A percentile compares a stretch with the other conserved stretches of the same genome.
These are phyloP conservation scores for Oenanthe oenanthe DNA, from an alignment of 2,113 vertebrate species.

Conservation along the genomic window DNA sequence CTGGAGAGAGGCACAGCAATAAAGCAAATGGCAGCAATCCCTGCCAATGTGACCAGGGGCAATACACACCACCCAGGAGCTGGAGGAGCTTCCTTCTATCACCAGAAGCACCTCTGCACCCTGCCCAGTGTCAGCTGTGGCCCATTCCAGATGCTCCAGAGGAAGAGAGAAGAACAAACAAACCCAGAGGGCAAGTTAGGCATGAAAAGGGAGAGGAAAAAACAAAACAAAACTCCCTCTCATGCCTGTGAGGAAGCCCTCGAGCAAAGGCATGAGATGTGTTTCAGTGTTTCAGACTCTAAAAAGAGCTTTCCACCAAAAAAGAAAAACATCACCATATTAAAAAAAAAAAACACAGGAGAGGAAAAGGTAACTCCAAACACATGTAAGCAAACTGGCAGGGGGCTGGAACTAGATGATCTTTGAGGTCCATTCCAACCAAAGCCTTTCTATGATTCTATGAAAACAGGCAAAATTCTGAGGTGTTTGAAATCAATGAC, in stretches of 20 bases:
- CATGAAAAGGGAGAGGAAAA: neutral
- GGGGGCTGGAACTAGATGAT: neutral
- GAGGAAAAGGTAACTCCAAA: neutral
- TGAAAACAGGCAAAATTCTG: neutral
- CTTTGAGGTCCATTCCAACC: neutral
- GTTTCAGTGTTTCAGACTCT: neutral
- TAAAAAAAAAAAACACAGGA: neutral
- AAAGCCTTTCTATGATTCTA: neutral
- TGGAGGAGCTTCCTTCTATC: neutral
- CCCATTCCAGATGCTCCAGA: neutral
- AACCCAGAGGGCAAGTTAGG: neutral
- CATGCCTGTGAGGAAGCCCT: neutral
- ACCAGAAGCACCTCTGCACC: neutral
- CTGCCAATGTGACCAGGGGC: neutral
- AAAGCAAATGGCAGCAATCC: neutral
- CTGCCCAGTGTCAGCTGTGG: neutral
- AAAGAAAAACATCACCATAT: neutral
- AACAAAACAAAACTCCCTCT: neutral
- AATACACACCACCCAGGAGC: neutral
- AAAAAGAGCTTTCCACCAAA: neutral
- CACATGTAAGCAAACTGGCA: neutral
- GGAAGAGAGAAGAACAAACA: neutral
- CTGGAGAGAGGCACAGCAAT: neutral
- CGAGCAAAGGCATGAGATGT: neutral
- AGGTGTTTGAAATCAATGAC: neutral